Evolutionary conservation across 2,888 invertebrate species (phyloP).

Genomic region (Hemaris fuciformis): DNA sequence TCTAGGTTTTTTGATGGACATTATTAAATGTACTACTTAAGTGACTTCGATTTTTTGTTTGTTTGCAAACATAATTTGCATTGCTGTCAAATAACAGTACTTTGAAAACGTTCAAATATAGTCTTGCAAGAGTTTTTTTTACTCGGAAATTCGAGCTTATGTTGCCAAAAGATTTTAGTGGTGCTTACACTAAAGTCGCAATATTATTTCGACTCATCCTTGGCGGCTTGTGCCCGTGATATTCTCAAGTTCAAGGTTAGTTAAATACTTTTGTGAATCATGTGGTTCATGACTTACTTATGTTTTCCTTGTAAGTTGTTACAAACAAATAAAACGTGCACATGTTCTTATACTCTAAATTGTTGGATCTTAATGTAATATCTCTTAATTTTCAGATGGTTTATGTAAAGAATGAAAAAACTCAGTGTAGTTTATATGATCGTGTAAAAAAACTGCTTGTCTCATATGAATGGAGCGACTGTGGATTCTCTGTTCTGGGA

Average conservation of each 20-base stretch:
- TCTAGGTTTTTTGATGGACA: neutral
- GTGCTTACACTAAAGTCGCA: neutral
- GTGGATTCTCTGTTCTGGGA: conserved; percentile 78
- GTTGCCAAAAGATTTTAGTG: neutral
- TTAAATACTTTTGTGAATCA: conserved; percentile 22
- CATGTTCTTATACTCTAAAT: neutral
- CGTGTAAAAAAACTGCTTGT: conserved; percentile 71
- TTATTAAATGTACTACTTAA: neutral
- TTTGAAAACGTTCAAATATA: conserved; percentile 6
- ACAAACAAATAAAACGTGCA: neutral
- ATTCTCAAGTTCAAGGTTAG: conserved; percentile 54
- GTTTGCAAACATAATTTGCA: conserved; percentile 29
- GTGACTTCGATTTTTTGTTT: conserved; percentile 13
- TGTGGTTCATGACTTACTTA: too few species aligned
- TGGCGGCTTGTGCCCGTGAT: conserved; percentile 24
- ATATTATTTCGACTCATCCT: neutral
- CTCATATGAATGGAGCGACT: conserved; percentile 81
- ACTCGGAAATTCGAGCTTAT: neutral
- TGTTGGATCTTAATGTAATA: neutral
- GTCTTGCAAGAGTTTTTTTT: neutral
- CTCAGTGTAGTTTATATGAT: conserved; percentile 64
- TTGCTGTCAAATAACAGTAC: conserved; percentile 17
- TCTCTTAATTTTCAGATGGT: conserved; percentile 65
- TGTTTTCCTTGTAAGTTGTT: neutral
- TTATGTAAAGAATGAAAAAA: conserved; percentile 48